A percentile compares a stretch with the other conserved stretches of the same genome.
These are phyloP conservation scores for Athetis lepigone DNA, from an alignment of 2,888 invertebrate genomes.

Conservation along the genomic window DNA sequence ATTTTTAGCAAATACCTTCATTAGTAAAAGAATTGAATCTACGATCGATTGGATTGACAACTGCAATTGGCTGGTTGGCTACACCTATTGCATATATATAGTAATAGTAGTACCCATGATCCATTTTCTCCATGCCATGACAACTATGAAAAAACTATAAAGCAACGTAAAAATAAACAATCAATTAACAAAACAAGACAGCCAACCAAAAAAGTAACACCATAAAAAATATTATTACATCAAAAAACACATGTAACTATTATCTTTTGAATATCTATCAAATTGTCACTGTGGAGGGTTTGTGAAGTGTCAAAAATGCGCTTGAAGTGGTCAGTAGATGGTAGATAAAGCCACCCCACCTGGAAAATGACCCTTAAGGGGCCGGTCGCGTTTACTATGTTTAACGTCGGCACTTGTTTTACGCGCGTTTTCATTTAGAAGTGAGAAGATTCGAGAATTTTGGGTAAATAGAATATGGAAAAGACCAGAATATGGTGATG, in stretches of 20 bases:
- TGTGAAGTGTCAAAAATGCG: slow-evolving; percentile 67
- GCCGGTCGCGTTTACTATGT: slow-evolving; percentile 45
- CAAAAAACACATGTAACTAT: slow-evolving; percentile 82
- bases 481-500: neutral
- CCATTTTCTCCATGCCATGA: neutral
- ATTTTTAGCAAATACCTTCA: too few species aligned
- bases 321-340: slow-evolving; percentile 65
- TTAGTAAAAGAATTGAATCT: too few species aligned
- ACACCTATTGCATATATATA: too few species aligned
- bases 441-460: slow-evolving; percentile 26
- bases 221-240: slow-evolving; percentile 55
- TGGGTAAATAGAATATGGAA: slow-evolving; percentile 5
- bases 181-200: slow-evolving; percentile 68
- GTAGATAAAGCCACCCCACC: slow-evolving; percentile 63
- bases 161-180: slow-evolving; percentile 41
- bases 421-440: slow-evolving; percentile 58
- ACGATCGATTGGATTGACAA: too few species aligned
- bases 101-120: too few species aligned
- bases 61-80: too few species aligned
- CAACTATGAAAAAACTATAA: neutral
- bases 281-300: slow-evolving; percentile 74
- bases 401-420: slow-evolving; percentile 53
- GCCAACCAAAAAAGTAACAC: slow-evolving; percentile 40
- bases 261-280: slow-evolving; percentile 77
- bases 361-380: slow-evolving; percentile 49